Percentiles rank a stretch among this genome's conserved stretches.
Conservation (phyloP, 2,797 vertebrate species). For the Champsocephalus esox region DNA sequence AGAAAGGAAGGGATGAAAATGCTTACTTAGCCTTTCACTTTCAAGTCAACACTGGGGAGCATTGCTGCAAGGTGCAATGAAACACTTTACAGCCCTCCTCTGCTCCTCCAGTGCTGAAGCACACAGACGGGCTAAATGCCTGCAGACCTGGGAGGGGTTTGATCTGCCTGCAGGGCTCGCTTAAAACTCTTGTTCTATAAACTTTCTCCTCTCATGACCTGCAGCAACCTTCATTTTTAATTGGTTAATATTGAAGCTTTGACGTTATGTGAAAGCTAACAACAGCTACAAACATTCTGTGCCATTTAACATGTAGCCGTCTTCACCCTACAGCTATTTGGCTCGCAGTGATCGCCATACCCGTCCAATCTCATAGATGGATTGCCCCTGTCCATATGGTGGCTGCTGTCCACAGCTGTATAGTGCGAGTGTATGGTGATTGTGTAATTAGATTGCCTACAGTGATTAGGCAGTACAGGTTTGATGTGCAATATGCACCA, state of each 20-base stretch:
- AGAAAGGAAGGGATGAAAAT: slow-evolving; percentile 54
- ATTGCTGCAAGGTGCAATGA: slow-evolving; percentile 62
- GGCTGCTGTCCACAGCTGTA: slow-evolving; percentile 65
- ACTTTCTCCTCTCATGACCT: slow-evolving; percentile 39
- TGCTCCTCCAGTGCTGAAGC: slow-evolving; percentile 36
- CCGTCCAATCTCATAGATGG: slow-evolving; percentile 65
- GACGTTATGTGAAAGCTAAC: slow-evolving; percentile 3
- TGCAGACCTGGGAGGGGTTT: slow-evolving; percentile 35
- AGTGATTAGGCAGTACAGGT: slow-evolving; percentile 55
- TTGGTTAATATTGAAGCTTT: neutral
- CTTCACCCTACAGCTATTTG: slow-evolving; percentile 50
- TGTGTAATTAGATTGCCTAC: slow-evolving; percentile 67
- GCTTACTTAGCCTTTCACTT: slow-evolving; percentile 70
- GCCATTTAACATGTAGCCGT: slow-evolving; percentile 28
- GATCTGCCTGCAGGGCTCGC: slow-evolving; percentile 38
- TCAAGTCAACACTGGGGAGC: slow-evolving; percentile 47
- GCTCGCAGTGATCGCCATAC: slow-evolving; percentile 50
- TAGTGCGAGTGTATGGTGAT: slow-evolving; percentile 56
- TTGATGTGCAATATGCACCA: slow-evolving; percentile 43
- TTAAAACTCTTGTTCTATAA: slow-evolving; percentile 34
- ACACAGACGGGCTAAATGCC: slow-evolving; percentile 47
- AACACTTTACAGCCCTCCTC: slow-evolving; percentile 54
- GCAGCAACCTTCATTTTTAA: slow-evolving; percentile 3
- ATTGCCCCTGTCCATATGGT: slow-evolving; percentile 64
- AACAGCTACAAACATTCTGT: slow-evolving; percentile 21